These are phyloP conservation scores for Alloscopus bannaensis DNA, from an alignment of 2,888 invertebrate species.

Conservation along the genomic window DNA sequence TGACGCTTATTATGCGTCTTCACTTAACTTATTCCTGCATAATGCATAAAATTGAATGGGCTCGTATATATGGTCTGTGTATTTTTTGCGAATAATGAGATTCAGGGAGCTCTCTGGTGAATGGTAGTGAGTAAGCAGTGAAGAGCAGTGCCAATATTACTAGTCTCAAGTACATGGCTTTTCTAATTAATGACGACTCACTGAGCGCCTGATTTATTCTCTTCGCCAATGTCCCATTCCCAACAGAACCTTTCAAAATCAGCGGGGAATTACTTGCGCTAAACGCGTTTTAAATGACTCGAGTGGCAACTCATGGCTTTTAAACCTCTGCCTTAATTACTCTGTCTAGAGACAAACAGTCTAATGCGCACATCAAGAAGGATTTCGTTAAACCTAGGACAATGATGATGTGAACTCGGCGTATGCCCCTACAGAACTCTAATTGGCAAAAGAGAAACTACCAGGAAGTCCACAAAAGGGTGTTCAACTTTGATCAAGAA, in stretches of 20 bases:
- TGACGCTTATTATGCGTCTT: background rate
- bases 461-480: constrained; percentile 2
- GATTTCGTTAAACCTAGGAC: too few species aligned
- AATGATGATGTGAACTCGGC: too few species aligned
- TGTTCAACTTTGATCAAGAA: constrained; percentile 30
- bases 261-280: too few species aligned
- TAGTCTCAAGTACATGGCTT: constrained; percentile 42
- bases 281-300: too few species aligned
- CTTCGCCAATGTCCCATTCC: background rate
- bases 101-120: too few species aligned
- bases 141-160: constrained; percentile 38
- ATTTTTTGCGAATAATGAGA: background rate
- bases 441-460: too few species aligned
- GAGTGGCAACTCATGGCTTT: background rate
- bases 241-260: background rate
- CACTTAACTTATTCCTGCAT: too few species aligned
- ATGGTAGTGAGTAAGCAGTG: background rate
- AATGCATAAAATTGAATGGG: background rate
- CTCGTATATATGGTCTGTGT: background rate
- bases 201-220: background rate
- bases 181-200: background rate
- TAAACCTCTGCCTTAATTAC: too few species aligned
- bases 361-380: too few species aligned
- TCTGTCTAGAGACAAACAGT: too few species aligned
- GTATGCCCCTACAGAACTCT: too few species aligned